Conservation (phyloP, 1,140 invertebrate species). For the Papilio polyxenes region DNA sequence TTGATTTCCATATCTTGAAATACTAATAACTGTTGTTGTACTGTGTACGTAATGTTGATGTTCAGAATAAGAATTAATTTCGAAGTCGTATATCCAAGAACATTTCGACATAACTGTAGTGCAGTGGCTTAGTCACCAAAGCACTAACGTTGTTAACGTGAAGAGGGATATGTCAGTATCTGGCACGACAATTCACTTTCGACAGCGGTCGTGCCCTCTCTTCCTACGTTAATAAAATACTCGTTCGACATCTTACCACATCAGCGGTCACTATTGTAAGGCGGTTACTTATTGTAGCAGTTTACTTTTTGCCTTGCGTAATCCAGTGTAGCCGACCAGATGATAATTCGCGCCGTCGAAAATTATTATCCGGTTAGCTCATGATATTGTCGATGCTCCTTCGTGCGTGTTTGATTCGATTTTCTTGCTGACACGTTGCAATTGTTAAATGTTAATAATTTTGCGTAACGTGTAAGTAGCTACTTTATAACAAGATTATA, state of each 20-base stretch:
- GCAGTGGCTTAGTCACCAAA: conserved; percentile 58
- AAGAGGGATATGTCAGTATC: conserved; percentile 58
- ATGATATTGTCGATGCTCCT: conserved; percentile 57
- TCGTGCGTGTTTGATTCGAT: conserved; percentile 73
- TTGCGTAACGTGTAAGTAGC: conserved; percentile 29
- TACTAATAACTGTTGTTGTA: neutral
- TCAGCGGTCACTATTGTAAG: conserved; percentile 66
- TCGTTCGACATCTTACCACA: conserved; percentile 68
- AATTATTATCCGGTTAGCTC: conserved; percentile 54
- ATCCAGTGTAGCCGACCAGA: conserved; percentile 65
- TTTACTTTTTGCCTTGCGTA: conserved; percentile 70
- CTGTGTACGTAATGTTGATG: neutral
- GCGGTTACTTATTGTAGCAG: conserved; percentile 68
- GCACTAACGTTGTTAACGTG: conserved; percentile 49
- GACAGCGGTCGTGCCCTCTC: conserved; percentile 68
- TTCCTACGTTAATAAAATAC: conserved; percentile 63
- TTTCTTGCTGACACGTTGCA: conserved; percentile 55
- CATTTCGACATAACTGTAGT: neutral
- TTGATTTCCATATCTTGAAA: neutral
- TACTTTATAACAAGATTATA: neutral
- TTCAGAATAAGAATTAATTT: neutral
- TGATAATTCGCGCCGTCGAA: conserved; percentile 68
- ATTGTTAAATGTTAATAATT: conserved; percentile 48
- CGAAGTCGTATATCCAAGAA: neutral
- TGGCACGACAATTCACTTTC: conserved; percentile 73